Base-by-base conservation (phyloP, 2,888 invertebrate genomes). In the Schizaphis graminum region DNA sequence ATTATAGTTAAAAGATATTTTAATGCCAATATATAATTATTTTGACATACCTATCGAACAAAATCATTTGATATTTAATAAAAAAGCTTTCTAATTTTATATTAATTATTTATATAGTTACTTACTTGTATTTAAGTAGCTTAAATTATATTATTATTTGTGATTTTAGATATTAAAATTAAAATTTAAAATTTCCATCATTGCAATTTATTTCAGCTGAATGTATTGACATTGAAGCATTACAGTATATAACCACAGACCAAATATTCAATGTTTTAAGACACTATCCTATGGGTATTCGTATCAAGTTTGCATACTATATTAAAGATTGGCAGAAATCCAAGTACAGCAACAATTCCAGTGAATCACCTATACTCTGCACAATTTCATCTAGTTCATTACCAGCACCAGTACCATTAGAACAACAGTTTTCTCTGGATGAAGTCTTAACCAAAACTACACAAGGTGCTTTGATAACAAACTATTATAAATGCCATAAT, bases 391-490 rank as follows among this genome's bases (percentile, higher is more conserved):
- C 35, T 3, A 88, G 28, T 61, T 61, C 61, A 61, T 61, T 61
- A 61, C 61, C 61, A 61, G 57, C 35, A 56, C 35, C 88, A 26
- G 35, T 44, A 88, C 56, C 56, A 56, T 56, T 35, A 88, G 24
- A 56, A 56, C 35, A 61, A 57, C 88, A 88, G 10, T 88, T 88
- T 88, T 88, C 53, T 88, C 35, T 88, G 24, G 88, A 88, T 88
- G 56, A 56, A 24, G 8, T 53, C 41, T 88, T 56, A 88, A 35
- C 47, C 26, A 86, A 86, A 26, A 44, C 11, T 86, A 44, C 44
- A 44, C 85, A 44, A 44, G 44, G 85, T 21, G 56, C 56, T 56
- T 56, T 57, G 61, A 61, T 61, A 61, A 28, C 61, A 4, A 61
- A 61, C 28, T 61, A 61, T 61, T 61, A 61, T 61, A 61, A 61